Evolutionary conservation across 2,113 vertebrate genomes (phyloP).

Genomic region (Halichoerus grypus): DNA sequence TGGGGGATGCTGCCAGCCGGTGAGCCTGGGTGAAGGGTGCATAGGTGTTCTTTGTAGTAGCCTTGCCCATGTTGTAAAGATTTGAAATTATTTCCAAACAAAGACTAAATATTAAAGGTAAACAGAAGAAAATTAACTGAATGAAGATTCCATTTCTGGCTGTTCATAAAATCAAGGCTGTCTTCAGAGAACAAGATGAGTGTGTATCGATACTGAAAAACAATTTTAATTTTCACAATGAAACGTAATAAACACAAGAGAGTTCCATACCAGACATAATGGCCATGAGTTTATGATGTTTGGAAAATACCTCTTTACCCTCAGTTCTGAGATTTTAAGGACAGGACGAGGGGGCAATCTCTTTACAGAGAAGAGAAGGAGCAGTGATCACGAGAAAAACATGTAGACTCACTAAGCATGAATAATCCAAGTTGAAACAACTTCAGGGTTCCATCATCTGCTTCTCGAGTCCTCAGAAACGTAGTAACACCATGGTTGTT

Average conservation of each 20-base stretch:
- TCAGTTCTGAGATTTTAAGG: not conserved
- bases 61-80: not conserved
- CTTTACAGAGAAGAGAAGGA: not conserved
- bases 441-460: not conserved
- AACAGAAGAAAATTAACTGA: not conserved
- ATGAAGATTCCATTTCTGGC: not conserved
- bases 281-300: not conserved
- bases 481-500: not conserved
- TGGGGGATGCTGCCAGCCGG: not conserved
- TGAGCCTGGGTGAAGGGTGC: too few relatives aligned
- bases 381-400: not conserved
- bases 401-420: not conserved
- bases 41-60: not conserved
- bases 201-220: not conserved
- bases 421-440: not conserved
- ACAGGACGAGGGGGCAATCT: not conserved
- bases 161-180: not conserved
- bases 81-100: slow-evolving; percentile 25
- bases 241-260: not conserved
- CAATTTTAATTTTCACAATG: not conserved
- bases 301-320: not conserved
- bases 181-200: not conserved
- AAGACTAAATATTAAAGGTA: not conserved
- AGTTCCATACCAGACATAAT: not conserved
- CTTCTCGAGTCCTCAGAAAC: not conserved